Base-by-base conservation (phyloP, 2,888 invertebrate species). In the Mesopsocus fuscifrons region DNA sequence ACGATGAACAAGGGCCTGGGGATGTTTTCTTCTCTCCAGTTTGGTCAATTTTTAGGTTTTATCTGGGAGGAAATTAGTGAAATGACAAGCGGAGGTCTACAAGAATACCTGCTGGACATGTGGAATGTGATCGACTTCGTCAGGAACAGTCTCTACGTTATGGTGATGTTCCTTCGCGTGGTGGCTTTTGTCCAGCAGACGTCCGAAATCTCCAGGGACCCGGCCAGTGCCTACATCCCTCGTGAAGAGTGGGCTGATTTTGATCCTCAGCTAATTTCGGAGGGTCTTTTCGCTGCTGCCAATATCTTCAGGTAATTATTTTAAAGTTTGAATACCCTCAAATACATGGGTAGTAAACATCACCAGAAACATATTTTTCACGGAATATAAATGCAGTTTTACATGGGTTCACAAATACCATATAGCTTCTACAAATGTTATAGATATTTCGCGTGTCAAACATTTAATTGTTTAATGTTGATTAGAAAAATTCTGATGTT, bases 41-140 rank as follows among this genome's bases (percentile, higher is more conserved):
- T n/a, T n/a, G n/a, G n/a, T n/a, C n/a, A n/a, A n/a, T 26, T 48
- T 52, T 35, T 53, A 78, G 84, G 85, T 21, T 85, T 91, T 56
- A 79, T 94, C 52, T 85, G 82, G 78, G 82, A 89, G 56, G 94
- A 95, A 64, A 77, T 85, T 2, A 82, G 84, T 58, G 88, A 92
- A 59, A 78, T 92, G 48, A 89, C 79, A 68, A 72, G 75, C 17
- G 78, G 83, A 56, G 94, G 94, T n/a, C 71, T 91, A 41, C 70
- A 72, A 31, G 77, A 77, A 1, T 95, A 94, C 56, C 67, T 91
- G 21, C 71, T 84, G 22, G 88, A 95, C 59, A 75, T 94, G 72
- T 95, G 94, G 94, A 95, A 95, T 61, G 85, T 92, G 55, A 84
- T 95, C 42, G 94, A 95, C 64, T 92, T 92, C 57, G 79, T 82